Conservation (phyloP, 2,113 vertebrate species). For the Vimba vimba region DNA sequence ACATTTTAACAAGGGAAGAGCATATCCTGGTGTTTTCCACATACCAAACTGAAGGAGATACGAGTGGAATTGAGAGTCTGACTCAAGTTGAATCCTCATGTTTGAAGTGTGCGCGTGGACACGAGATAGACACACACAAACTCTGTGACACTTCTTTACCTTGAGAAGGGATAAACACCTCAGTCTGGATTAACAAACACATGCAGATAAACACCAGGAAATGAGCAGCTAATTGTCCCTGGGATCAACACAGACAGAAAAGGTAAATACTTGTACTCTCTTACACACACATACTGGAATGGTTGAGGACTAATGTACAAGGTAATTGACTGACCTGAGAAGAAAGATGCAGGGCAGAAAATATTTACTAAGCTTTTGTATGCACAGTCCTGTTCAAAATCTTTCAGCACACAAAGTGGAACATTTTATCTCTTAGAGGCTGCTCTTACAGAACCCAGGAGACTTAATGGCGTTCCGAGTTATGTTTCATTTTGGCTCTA, state of each 20-base stretch:
- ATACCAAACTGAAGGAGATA: constrained; percentile 25
- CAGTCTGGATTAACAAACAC: constrained; percentile 31
- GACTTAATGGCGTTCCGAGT: neutral
- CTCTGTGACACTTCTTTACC: neutral
- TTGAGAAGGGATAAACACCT: constrained; percentile 43
- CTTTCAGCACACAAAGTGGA: constrained; percentile 6
- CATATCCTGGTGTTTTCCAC: constrained; percentile 13
- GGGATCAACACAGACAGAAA: constrained; percentile 54
- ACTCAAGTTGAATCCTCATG: constrained; percentile 10
- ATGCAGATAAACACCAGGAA: constrained; percentile 28
- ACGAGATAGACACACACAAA: neutral
- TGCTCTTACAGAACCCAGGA: neutral
- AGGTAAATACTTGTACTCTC: constrained; percentile 45
- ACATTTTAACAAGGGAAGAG: constrained; percentile 45
- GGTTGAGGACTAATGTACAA: constrained; percentile 28
- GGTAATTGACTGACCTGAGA: neutral
- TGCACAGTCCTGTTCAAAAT: neutral
- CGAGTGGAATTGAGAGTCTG: neutral
- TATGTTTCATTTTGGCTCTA: neutral
- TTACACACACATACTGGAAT: neutral
- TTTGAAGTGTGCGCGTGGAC: constrained; percentile 17
- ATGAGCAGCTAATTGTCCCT: constrained; percentile 53
- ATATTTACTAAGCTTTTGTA: constrained; percentile 34
- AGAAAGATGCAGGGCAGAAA: constrained; percentile 1
- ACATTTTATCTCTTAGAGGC: neutral